phyloP scores from a whole-genome alignment of 2,888 invertebrate species.

The Dolichomitus sp. region DNA sequence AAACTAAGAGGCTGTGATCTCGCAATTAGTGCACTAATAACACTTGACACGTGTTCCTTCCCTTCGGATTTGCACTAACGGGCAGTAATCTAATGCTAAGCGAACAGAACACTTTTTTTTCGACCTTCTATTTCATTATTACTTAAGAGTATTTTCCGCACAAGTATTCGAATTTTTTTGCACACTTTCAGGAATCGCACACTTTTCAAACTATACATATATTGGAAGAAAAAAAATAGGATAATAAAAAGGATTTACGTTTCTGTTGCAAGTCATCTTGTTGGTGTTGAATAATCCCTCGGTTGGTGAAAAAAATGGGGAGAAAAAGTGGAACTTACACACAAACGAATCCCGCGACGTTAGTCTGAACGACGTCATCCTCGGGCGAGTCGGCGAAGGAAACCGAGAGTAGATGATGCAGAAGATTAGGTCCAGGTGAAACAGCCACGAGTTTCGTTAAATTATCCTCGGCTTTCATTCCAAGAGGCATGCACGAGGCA shows the following conservation, averaged over 20 bases:
- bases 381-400: slow-evolving; percentile 94
- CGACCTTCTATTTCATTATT: no score
- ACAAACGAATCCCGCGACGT: slow-evolving; percentile 96
- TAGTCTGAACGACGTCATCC: slow-evolving; percentile 95
- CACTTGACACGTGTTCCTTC: not conserved
- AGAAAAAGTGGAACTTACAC: slow-evolving; percentile 88
- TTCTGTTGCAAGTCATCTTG: no score
- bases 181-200: no score
- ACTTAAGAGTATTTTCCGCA: no score
- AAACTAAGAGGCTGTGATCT: not conserved
- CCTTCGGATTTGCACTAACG: not conserved
- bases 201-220: no score
- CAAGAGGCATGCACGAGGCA: slow-evolving; percentile 98
- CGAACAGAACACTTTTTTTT: not conserved
- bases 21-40: not conserved
- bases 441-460: slow-evolving; percentile 95
- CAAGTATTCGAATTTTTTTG: no score
- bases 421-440: slow-evolving; percentile 91
- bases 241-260: no score
- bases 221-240: no score
- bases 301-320: not conserved
- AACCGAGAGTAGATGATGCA: slow-evolving; percentile 96
- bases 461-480: slow-evolving; percentile 97
- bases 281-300: not conserved
- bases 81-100: not conserved